These are phyloP conservation scores for Megalops cyprinoides DNA, from an alignment of 2,797 vertebrate species.

Conservation along the genomic window DNA sequence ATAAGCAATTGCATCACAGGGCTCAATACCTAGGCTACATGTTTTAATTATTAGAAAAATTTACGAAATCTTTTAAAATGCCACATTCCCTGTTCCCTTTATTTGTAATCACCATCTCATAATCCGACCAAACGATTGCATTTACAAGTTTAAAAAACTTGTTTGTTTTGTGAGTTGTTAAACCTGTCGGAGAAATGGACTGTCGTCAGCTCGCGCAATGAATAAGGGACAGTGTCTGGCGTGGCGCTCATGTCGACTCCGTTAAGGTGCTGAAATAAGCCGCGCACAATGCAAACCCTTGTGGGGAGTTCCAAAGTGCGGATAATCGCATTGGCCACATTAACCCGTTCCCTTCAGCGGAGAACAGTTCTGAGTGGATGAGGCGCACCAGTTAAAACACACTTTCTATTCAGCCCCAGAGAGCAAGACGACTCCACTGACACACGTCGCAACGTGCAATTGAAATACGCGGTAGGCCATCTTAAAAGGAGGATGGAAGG, in stretches of 20 bases:
- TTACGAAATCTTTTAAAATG: too few species aligned
- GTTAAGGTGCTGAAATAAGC: slow-evolving; percentile 37
- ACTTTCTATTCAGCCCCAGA: slow-evolving; percentile 22
- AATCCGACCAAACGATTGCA: not conserved
- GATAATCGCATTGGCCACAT: slow-evolving; percentile 52
- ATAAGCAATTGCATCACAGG: too few species aligned
- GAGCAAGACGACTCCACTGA: not conserved
- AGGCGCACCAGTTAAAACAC: slow-evolving; percentile 28
- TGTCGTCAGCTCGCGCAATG: not conserved
- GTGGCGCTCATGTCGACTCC: slow-evolving; percentile 16
- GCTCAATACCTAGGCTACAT: too few species aligned
- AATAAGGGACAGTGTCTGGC: not conserved
- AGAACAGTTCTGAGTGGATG: slow-evolving; percentile 22
- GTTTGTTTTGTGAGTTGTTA: not conserved
- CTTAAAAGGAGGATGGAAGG: too few species aligned
- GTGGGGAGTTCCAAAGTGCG: slow-evolving; percentile 47
- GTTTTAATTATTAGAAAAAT: too few species aligned
- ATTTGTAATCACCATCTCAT: not conserved
- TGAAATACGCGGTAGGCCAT: too few species aligned
- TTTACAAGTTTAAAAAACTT: not conserved
- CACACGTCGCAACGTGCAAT: too few species aligned
- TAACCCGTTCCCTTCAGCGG: slow-evolving; percentile 42
- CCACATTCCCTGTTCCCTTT: not conserved
- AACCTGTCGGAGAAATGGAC: not conserved
- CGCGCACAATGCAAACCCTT: slow-evolving; percentile 44